Evolutionary conservation across 2,113 vertebrate genomes (phyloP), one percentile per base, ranked within the genome.

Genomic region (Terrapene triunguis): DNA sequence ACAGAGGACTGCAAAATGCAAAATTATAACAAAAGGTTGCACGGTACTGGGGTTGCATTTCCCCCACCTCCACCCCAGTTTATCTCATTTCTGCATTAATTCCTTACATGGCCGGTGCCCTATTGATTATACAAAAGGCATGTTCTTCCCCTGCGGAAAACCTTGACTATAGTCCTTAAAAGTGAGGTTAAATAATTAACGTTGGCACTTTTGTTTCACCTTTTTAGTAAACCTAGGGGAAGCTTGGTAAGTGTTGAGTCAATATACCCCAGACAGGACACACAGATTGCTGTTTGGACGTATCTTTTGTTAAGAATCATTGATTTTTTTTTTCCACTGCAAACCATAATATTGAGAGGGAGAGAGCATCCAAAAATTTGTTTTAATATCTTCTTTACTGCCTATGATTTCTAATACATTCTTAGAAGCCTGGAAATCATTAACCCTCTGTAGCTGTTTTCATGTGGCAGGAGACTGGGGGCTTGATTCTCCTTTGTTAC

Each of bases 111-210:
- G 79, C 16, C 54, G 1, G 0, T 38, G 2, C 35, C n/a, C 38
- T 85, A 62, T n/a, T 83, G 85, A 90, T 80, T 79, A 9, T 1
- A 32, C 29, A 74, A 90, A 80, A 89, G 32, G 35, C 50, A 81
- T 88, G 92, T 93, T 87, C 83, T 65, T 53, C 80, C 53, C 29
- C 69, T 51, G n/a, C 16, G 65, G 85, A 65, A 72, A 90, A 87
- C 48, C 86, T 83, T 59, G 53, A 53, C 80, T 4, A 2, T 25
- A 65, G 90, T 38, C 59, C 92, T 85, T 91, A 53, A 82, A 76
- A 86, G 82, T 62, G 42, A 90, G 11, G 32, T 42, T 89, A 57
- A 96, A 90, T 78, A 80, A 93, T 90, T 90, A 55, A 89, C 55
- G 42, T 48, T 81, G 87, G 59, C 84, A 82, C 91, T 47, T 90